Base-by-base conservation (phyloP, 1,140 invertebrate genomes). In the Leptopilina clavipes region DNA sequence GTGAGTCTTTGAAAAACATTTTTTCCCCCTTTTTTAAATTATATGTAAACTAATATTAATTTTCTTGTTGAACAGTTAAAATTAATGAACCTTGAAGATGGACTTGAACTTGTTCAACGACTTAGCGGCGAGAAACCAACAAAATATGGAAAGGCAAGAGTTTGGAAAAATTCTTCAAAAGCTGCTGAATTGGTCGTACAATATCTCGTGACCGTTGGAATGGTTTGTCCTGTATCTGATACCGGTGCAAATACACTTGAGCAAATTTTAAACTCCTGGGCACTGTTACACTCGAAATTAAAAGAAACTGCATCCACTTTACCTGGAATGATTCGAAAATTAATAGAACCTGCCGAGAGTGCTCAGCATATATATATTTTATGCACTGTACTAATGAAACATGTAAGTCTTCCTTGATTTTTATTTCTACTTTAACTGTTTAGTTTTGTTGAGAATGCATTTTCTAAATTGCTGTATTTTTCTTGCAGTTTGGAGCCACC, bases 291-390 rank as follows among this genome's bases (percentile, higher is more conserved):
- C 74, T 85, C 85, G 73, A 89, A 90, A 85, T 85, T 88, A 54
- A 90, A 90, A 73, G 87, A 90, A 44, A 82, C 87, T 11, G 82
- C 86, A 6, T 84, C 87, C 1, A 87, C 88, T 14, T 83, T 91
- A 71, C 86, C 89, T 9, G 89, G 86, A 18, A 91, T 92, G 86
- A 89, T 92, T 76, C 87, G 91, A 40, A 92, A 92, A 86, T 89
- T 93, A 77, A 90, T 92, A 70, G 89, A 92, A 79, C 89, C 91
- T 8, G 91, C 92, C 17, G 91, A 92, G 75, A 92, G 91, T 79
- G 91, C 92, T 75, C 87, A 91, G 80, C 92, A 93, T 81, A 91
- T 93, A 77, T 93, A 93, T 84, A 90, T 90, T 70, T 91, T 93
- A 76, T 91, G 90, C 78, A 87, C 87, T 74, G 92, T 93, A 45